Percentiles rank a stretch among this genome's conserved stretches.
These are phyloP conservation scores for Engystomops pustulosus DNA, from an alignment of 2,113 vertebrate species.

Conservation along the genomic window DNA sequence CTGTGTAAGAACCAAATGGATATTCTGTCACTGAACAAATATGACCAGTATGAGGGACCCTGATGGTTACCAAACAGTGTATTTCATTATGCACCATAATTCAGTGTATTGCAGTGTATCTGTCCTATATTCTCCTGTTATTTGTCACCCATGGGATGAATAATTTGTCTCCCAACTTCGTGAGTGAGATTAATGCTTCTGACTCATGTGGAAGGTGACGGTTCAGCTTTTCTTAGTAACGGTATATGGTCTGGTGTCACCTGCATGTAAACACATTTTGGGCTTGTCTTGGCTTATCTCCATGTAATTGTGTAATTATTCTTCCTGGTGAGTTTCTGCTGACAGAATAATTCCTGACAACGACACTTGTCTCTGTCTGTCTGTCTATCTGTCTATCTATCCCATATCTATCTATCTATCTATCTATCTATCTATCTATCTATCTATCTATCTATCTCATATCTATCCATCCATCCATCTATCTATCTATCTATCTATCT, in stretches of 20 bases:
- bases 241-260: background rate
- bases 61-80: no score
- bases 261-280: slow-evolving; percentile 12
- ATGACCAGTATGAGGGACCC: no score
- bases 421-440: no score
- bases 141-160: slow-evolving; percentile 4
- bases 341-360: background rate
- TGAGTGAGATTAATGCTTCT: slow-evolving; percentile 5
- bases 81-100: background rate
- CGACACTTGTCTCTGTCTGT: no score
- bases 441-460: no score
- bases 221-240: slow-evolving; percentile 17
- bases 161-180: background rate
- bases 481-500: no score
- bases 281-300: background rate
- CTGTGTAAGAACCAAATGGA: no score
- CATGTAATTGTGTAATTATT: background rate
- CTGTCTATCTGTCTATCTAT: no score
- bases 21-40: no score
- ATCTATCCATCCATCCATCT: background rate
- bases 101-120: background rate
- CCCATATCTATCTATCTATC: no score
- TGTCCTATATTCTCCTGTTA: background rate
- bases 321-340: background rate
- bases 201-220: slow-evolving; percentile 22